Evolutionary conservation across 2,113 vertebrate genomes (phyloP).

Genomic region (Pollimyrus isidori): DNA sequence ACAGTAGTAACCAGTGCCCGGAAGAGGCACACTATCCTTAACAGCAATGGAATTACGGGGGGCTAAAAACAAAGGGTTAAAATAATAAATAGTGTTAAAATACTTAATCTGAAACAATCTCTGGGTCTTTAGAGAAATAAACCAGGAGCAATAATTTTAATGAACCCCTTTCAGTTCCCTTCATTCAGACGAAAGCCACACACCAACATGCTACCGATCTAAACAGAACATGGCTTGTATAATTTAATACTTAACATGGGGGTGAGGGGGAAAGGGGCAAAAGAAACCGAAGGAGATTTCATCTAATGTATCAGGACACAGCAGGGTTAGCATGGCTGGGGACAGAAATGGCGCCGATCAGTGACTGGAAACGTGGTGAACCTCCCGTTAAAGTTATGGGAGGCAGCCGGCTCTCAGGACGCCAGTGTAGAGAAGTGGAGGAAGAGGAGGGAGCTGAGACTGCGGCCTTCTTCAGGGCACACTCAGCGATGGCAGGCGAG

Average conservation of each 20-base stretch:
- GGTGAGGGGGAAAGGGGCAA: constrained; percentile 37
- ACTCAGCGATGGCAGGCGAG: constrained; percentile 43
- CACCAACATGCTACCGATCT: constrained; percentile 47
- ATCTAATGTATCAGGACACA: constrained; percentile 48
- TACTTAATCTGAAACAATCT: constrained; percentile 34
- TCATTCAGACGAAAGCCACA: constrained; percentile 63
- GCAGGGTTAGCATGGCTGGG: constrained; percentile 55
- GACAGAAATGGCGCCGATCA: constrained; percentile 42
- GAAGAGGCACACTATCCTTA: background rate
- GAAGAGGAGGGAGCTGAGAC: background rate
- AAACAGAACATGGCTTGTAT: constrained; percentile 66
- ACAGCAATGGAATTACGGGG: background rate
- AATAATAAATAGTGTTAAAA: constrained; percentile 37
- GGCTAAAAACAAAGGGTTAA: background rate
- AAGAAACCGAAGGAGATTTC: constrained; percentile 63
- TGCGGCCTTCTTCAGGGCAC: constrained; percentile 34
- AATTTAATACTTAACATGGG: constrained; percentile 63
- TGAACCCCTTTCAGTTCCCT: constrained; percentile 30
- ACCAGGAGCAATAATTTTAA: background rate
- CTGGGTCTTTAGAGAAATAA: background rate
- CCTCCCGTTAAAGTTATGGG: constrained; percentile 39
- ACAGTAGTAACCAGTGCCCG: constrained; percentile 34
- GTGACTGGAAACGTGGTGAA: constrained; percentile 28
- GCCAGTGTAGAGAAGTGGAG: constrained; percentile 20
- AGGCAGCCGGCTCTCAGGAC: background rate